Evolutionary conservation across 1,140 invertebrate genomes (phyloP), one percentile per base, ranked within the genome.

Genomic region (Adoxophyes honmai): DNA sequence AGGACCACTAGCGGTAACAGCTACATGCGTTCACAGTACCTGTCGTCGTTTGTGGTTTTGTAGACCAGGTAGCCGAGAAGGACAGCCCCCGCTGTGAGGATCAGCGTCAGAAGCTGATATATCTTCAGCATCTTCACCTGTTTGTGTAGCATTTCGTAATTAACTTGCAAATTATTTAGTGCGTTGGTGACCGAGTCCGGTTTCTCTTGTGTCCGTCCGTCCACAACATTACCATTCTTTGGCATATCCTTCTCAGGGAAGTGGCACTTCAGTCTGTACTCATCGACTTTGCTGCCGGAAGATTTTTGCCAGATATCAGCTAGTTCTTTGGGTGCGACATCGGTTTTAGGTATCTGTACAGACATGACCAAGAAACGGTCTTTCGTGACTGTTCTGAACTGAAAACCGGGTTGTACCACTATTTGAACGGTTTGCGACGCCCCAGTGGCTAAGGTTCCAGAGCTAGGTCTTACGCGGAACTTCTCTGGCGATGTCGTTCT

Each of bases 401-500:
- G 87, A 51, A 87, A 84, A 1, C 81, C 81, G 1, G 80, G 68
- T 57, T 87, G 81, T 0, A 90, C 78, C 0, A 83, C 70, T 1
- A 90, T 83, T 0, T 75, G 33, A 0, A 90, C 77, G 0, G 70
- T 75, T 61, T 89, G 94, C 0, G 65, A 87, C n/a, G 55, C 88
- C 13, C 91, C 92, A 13, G 94, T 91, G 1, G 88, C 75, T 34
- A 98, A 76, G 34, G 93, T 82, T 5, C 97, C 97, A 11, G 92
- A 93, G 63, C 95, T 97, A 8, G 97, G 96, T 55, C 95, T 91
- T 0, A 98, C 97, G 38, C 95, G 90, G 81, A 97, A 98, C 81
- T 98, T 98, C 64, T 98, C 96, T 0, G 97, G 97, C 0, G 93
- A 91, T 10, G 93, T 94, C 36, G 93, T 94, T 33, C 88, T 70